Base-by-base conservation (phyloP, 2,888 invertebrate genomes). In the Anagyrus pseudococci region DNA sequence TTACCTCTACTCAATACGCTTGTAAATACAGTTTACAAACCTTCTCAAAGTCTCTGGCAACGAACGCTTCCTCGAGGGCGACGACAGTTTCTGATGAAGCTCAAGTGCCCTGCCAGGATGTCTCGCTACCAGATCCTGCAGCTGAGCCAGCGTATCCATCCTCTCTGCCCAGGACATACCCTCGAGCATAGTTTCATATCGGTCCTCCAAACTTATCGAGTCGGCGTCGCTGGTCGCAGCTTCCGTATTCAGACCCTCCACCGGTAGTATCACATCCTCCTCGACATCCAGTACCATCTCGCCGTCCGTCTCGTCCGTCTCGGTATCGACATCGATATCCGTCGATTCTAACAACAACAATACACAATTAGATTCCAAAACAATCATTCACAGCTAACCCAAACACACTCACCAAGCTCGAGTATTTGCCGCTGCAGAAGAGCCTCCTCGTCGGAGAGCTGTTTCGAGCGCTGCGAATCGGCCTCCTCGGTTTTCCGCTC, bases 51-150 rank as follows among this genome's bases (percentile, higher is more conserved):
- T 93, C 75, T 93, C 93, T 25, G 91, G 89, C n/a, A 93, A 75
- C n/a, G 92, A 91, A 41, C 92, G 85, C 58, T 91, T 87, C n/a
- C 94, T 85, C 1, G 94, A 92, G 0, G 96, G 96, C 49, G 94
- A 94, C 0, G 95, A 95, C 0, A 98, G 83, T 77, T 97, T 98
- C 71, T 96, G 95, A 80, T 97, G 97, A 47, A 98, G 84, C 71
- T 96, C 94, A 64, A 94, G 88, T 0, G 95, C 96, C 57, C 96
- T 86, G 55, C 95, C 97, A 0, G 98, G 97, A 78, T 94, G 93
- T n/a, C 96, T 86, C 0, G 91, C 90, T 0, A 91, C 92, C 23
- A 93, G 82, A 0, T 89, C 92, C 71, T 92, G 89, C 17, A 94
- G 76, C 2, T 89, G 91, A 1, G 91, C 91, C 71, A 92, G 81